phyloP scores from a whole-genome alignment of 92 coral and sea anemone genomes.

The Palythoa heliodiscus region DNA sequence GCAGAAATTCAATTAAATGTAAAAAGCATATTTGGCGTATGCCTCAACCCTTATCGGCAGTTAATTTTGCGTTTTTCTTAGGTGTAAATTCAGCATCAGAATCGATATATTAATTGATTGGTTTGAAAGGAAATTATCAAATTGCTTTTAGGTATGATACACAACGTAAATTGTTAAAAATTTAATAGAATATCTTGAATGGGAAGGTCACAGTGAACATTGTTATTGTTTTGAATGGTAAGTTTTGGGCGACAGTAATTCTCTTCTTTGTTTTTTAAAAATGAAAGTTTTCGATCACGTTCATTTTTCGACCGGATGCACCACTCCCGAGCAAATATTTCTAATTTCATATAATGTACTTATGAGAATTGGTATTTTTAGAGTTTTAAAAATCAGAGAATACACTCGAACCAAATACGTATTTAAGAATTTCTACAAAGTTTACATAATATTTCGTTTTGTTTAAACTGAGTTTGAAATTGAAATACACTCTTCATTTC shows the following conservation, averaged over 20 bases:
- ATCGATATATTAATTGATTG: background rate
- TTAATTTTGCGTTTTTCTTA: background rate
- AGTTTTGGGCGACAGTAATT: background rate
- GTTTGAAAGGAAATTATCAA: background rate
- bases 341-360: background rate
- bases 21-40: background rate
- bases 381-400: background rate
- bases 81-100: background rate
- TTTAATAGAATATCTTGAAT: slow-evolving; percentile 2
- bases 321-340: slow-evolving; percentile 10
- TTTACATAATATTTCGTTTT: background rate
- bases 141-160: background rate
- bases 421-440: background rate
- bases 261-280: background rate
- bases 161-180: background rate
- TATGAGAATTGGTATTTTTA: background rate
- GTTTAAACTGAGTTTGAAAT: slow-evolving; percentile 3
- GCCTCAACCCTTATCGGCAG: background rate
- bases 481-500: slow-evolving; percentile 20
- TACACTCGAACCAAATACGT: background rate
- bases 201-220: background rate
- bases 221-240: slow-evolving; percentile 8
- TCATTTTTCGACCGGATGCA: background rate
- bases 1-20: background rate
- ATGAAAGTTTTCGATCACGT: background rate